phyloP scores from a whole-genome alignment of 1,140 invertebrate species.

The Micrasema longulum region DNA sequence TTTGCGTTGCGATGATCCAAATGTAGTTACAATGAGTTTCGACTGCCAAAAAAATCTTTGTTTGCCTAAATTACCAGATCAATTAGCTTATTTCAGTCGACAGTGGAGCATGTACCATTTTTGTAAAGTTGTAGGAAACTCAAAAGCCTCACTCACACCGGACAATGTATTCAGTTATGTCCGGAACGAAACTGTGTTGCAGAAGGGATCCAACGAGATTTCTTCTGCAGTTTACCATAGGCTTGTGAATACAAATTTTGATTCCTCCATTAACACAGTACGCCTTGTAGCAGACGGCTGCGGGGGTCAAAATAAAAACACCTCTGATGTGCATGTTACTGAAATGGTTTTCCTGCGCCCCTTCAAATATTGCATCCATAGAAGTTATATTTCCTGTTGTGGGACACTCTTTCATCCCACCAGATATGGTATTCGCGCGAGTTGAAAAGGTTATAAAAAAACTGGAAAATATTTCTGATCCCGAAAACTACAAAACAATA shows the following conservation, averaged over 20 bases:
- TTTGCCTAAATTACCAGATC: no score
- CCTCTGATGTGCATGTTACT: no score
- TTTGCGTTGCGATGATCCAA: no score
- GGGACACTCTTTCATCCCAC: constrained; percentile 46
- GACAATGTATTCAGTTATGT: constrained; percentile 56
- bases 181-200: constrained; percentile 56
- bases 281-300: neutral
- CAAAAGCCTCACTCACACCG: constrained; percentile 29
- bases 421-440: constrained; percentile 44
- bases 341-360: no score
- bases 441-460: constrained; percentile 37
- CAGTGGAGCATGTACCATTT: constrained; percentile 55
- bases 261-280: neutral
- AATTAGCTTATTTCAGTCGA: no score
- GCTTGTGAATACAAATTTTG: constrained; percentile 3
- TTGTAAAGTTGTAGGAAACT: constrained; percentile 55
- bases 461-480: constrained; percentile 25
- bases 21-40: no score
- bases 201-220: constrained; percentile 57
- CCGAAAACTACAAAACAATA: constrained; percentile 31
- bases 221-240: constrained; percentile 54
- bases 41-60: no score
- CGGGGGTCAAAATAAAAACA: neutral
- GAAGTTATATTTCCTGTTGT: constrained; percentile 47
- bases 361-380: neutral